phyloP scores from a whole-genome alignment of 2,888 invertebrate species.

The Mesochorus sp. region DNA sequence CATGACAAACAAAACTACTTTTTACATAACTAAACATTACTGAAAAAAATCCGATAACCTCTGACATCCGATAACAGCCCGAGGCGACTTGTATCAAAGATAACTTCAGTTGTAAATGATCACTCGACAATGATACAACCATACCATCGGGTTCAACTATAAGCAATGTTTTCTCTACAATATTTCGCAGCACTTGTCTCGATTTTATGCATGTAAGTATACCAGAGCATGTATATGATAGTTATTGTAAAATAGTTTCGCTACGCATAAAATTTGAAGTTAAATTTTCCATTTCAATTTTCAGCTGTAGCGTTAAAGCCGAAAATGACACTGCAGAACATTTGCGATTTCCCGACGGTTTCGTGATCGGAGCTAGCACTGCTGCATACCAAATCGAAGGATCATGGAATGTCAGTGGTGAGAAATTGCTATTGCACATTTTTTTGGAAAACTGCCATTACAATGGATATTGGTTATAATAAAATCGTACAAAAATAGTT shows the following conservation, averaged over 20 bases:
- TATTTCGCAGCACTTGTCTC: conserved; percentile 3
- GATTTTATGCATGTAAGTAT: conserved; percentile 30
- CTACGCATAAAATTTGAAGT: not conserved
- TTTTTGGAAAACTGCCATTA: no score
- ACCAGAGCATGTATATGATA: not conserved
- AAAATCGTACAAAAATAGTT: not conserved
- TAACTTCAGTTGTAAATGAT: not conserved
- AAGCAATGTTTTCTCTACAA: not conserved
- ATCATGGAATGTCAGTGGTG: conserved; percentile 85
- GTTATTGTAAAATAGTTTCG: not conserved
- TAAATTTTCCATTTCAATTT: conserved; percentile 1
- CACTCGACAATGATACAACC: not conserved
- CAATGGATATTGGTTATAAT: not conserved
- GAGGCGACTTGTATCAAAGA: not conserved
- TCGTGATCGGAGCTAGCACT: conserved; percentile 77
- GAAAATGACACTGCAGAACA: conserved; percentile 29
- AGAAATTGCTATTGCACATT: no score
- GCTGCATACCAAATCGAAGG: conserved; percentile 87
- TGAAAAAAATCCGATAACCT: conserved; percentile 28
- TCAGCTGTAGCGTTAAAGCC: conserved; percentile 2
- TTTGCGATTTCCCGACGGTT: conserved; percentile 66
- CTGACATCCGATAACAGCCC: not conserved
- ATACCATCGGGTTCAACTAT: not conserved
- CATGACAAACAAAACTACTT: not conserved
- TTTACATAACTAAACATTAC: no score